A percentile compares a stretch with the other conserved stretches of the same genome.
These are phyloP conservation scores for Cacatua alba DNA, from an alignment of 2,113 vertebrate species.

Conservation along the genomic window DNA sequence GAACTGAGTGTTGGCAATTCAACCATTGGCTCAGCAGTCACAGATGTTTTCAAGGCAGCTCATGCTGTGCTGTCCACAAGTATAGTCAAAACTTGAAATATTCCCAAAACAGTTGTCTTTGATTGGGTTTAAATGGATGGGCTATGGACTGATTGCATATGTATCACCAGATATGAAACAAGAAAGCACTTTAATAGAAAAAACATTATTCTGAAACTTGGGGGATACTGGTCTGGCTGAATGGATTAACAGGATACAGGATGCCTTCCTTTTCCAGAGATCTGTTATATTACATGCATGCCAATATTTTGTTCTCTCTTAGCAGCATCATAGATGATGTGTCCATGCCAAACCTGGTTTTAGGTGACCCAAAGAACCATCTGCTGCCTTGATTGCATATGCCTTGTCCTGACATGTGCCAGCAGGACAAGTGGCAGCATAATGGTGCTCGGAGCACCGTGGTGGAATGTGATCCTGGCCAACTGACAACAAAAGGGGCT, in stretches of 20 bases:
- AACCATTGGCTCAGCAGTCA: neutral
- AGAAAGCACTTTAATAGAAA: neutral
- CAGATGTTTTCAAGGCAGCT: slow-evolving; percentile 25
- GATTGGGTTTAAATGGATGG: neutral
- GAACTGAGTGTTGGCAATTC: neutral
- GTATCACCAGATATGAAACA: neutral
- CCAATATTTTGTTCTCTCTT: slow-evolving; percentile 1
- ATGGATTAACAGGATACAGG: neutral
- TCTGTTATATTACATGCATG: neutral
- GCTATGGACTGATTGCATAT: neutral
- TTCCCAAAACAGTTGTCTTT: neutral
- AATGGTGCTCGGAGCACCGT: neutral
- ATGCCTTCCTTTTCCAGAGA: neutral
- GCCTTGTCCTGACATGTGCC: neutral
- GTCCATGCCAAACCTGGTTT: neutral
- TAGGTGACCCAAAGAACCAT: slow-evolving; percentile 25
- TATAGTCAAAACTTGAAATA: neutral
- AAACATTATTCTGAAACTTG: neutral
- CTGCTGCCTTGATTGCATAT: slow-evolving; percentile 5
- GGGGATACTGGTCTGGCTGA: neutral
- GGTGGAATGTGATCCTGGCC: neutral
- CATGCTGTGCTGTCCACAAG: neutral
- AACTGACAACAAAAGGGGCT: neutral
- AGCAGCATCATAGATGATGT: neutral
- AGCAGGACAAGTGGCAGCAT: slow-evolving; percentile 5